A percentile compares a stretch with the other conserved stretches of the same genome.
Conservation (phyloP, 2,888 invertebrate genomes). For the Cistogaster globosa region DNA sequence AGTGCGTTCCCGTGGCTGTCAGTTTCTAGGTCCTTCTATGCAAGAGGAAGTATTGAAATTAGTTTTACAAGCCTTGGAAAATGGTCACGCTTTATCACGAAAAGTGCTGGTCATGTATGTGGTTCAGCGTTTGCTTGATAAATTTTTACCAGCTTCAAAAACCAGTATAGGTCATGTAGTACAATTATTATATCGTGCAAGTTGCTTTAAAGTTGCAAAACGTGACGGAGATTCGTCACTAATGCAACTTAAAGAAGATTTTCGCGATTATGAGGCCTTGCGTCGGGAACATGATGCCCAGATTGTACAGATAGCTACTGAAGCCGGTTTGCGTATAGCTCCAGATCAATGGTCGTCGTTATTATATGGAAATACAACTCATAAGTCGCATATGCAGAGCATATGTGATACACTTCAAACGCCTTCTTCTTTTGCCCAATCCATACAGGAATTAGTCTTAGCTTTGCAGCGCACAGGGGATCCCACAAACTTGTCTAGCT, state of each 20-base stretch:
- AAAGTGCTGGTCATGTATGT: slow-evolving; percentile 99
- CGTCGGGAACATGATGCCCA: slow-evolving; percentile 98
- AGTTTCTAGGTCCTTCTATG: slow-evolving; percentile 99
- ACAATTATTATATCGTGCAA: slow-evolving; percentile 97
- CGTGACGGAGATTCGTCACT: slow-evolving; percentile 97
- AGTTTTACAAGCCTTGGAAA: slow-evolving; percentile 96
- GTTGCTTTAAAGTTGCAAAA: slow-evolving; percentile 99
- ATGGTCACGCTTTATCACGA: slow-evolving; percentile 95
- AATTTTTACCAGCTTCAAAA: slow-evolving; percentile 98
- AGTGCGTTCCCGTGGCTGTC: slow-evolving; percentile 97
- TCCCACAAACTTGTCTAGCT: slow-evolving; percentile 90
- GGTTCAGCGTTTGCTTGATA: slow-evolving; percentile 97
- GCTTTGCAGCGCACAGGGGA: slow-evolving; percentile 94
- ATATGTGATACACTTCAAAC: slow-evolving; percentile 96
- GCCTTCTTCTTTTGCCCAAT: slow-evolving; percentile 95
- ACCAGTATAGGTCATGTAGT: slow-evolving; percentile 99
- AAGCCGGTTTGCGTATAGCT: slow-evolving; percentile 97
- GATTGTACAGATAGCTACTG: slow-evolving; percentile 98
- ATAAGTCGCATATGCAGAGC: slow-evolving; percentile 98
- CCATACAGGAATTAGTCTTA: slow-evolving; percentile 95
- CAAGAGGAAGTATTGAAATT: slow-evolving; percentile 98
- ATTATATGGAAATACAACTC: slow-evolving; percentile 96
- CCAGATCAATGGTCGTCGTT: slow-evolving; percentile 99
- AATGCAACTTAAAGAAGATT: slow-evolving; percentile 99
- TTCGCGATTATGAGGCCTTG: slow-evolving; percentile 95